Evolutionary conservation across 2,113 vertebrate genomes (phyloP), one percentile per base, ranked within the genome.

Genomic region (Sturnira hondurensis): DNA sequence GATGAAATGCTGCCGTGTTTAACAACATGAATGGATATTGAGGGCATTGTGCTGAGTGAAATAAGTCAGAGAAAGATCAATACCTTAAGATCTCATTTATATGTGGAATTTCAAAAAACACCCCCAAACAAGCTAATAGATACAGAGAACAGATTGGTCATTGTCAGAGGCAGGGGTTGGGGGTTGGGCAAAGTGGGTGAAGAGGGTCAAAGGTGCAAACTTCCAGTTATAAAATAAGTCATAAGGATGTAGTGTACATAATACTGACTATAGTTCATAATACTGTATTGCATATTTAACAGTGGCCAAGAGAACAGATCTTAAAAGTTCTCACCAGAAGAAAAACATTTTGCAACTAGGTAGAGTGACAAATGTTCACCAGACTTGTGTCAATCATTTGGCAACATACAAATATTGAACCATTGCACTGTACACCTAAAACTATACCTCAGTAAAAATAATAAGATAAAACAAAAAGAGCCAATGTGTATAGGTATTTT

Each of bases 381-480:
- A 36, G 22, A 38, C n/a, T 82, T 47, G 22, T 70, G 58, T 36
- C 11, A 52, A 82, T 28, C 50, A 61, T 61, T 71, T 83, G 33
- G 13, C 52, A 70, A 11, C 5, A 38, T 33, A 26, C 26, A 87
- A 81, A 52, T 52, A 58, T 45, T 7, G 1, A 71, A 71, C 41
- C 26, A n/a, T 20, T n/a, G 58, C 14, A 5, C 9, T n/a, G 28
- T 41, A 52, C n/a, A 41, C 10, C 43, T 88, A 63, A 73, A 71
- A 71, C 52, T 71, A 15, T 52, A 80, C 36, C 33, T 41, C 92
- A 41, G 63, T 43, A 58, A 88, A 81, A 80, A 88, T 73, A 36
- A 67, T 31, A 54, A 31, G 73, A 36, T 50, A 58, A 50, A 78
- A 31, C 33, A 24, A 36, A 87, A 67, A 77, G 31, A 81, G 61